A percentile compares a stretch with the other conserved stretches of the same genome.
phyloP scores from a whole-genome alignment of 1,140 invertebrate species.

The Megalopta genalis region DNA sequence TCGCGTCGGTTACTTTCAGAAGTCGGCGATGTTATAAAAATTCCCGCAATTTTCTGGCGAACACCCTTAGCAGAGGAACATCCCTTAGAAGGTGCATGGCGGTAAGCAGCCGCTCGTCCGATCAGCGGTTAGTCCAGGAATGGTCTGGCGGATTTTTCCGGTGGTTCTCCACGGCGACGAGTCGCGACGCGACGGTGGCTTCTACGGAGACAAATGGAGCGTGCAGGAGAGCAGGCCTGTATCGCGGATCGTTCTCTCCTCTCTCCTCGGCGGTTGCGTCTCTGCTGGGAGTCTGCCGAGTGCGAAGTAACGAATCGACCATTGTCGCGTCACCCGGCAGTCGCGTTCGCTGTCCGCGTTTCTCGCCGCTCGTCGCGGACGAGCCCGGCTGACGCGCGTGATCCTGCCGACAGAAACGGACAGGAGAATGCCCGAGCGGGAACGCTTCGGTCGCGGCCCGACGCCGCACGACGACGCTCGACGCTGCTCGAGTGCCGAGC shows the following conservation, averaged over 20 bases:
- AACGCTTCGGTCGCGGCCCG: not conserved
- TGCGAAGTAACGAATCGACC: conserved; percentile 65
- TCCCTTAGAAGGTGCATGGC: not conserved
- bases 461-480: not conserved
- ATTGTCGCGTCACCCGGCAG: conserved; percentile 61
- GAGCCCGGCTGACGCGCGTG: conserved; percentile 20
- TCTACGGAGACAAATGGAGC: conserved; percentile 63
- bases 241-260: conserved; percentile 43
- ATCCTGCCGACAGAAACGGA: conserved; percentile 37
- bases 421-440: conserved; percentile 36
- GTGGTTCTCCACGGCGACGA: conserved; percentile 20
- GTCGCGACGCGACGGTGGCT: conserved; percentile 34
- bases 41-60: no score
- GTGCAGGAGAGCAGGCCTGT: conserved; percentile 26
- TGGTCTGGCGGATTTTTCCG: conserved; percentile 25
- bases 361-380: conserved; percentile 7
- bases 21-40: no score
- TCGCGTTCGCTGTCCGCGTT: conserved; percentile 19
- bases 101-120: conserved; percentile 7
- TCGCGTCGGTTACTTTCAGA: no score
- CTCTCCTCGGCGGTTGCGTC: conserved; percentile 15
- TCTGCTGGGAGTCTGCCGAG: conserved; percentile 35
- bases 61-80: not conserved
- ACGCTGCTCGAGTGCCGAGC: no score
- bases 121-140: conserved; percentile 15